Conservation (phyloP, 2,113 vertebrate species). For the Pipra filicauda region DNA sequence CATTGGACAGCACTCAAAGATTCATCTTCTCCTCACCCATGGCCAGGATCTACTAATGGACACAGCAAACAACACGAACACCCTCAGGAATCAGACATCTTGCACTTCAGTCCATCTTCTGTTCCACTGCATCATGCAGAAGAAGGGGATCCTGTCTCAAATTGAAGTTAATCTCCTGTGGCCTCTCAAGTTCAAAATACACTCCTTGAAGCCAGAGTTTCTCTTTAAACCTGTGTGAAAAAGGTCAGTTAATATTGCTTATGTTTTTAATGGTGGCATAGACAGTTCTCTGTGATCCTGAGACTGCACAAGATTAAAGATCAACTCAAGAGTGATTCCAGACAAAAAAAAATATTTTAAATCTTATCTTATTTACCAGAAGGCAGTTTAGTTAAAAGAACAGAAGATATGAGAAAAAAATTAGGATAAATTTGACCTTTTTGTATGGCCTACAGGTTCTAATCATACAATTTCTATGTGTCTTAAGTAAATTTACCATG, state of each 20-base stretch:
- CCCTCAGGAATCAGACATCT: not conserved
- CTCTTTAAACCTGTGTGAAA: conserved; percentile 33
- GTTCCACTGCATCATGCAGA: not conserved
- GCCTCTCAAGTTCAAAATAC: not conserved
- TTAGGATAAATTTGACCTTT: not conserved
- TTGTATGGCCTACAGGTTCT: not conserved
- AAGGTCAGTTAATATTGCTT: not conserved
- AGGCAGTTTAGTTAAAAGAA: not conserved
- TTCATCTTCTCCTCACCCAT: not conserved
- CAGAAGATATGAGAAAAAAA: not conserved
- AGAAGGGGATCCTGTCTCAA: not conserved
- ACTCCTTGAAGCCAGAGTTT: conserved; percentile 7
- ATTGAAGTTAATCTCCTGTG: not conserved
- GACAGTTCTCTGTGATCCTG: not conserved
- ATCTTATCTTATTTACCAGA: not conserved
- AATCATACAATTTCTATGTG: not conserved
- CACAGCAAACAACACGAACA: not conserved
- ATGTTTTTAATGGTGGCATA: not conserved
- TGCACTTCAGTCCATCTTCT: not conserved
- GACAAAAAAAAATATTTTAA: not conserved
- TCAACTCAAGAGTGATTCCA: not conserved
- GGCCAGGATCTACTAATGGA: not conserved
- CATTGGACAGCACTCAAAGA: not conserved
- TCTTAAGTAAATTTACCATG: not conserved
- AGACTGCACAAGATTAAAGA: not conserved